A percentile compares a stretch with the other conserved stretches of the same genome.
phyloP scores from a whole-genome alignment of 2,888 invertebrate species.

The Cryptocephalus moraei region DNA sequence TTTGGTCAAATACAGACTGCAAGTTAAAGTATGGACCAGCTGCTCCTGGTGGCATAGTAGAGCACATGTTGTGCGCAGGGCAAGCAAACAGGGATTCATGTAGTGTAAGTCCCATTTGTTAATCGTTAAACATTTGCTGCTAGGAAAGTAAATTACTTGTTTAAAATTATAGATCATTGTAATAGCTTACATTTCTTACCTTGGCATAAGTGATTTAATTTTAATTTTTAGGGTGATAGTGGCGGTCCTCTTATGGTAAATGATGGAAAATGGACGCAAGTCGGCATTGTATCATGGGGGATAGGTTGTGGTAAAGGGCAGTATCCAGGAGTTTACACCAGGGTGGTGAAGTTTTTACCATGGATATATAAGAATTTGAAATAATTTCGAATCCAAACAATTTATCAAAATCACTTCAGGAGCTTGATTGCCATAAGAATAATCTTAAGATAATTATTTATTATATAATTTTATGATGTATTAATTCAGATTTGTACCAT shows the following conservation, averaged over 20 bases:
- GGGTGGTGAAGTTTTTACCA: constrained; percentile 70
- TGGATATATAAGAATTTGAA: constrained; percentile 82
- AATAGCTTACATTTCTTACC: not conserved
- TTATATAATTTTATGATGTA: constrained; percentile 9
- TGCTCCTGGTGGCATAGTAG: constrained; percentile 83
- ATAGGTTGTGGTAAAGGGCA: constrained; percentile 87
- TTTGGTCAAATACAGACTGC: constrained; percentile 74
- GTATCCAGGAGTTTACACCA: constrained; percentile 83
- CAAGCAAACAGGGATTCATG: constrained; percentile 78
- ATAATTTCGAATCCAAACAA: constrained; percentile 27
- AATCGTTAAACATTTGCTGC: no score
- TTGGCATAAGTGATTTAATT: constrained; percentile 19
- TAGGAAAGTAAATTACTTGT: no score
- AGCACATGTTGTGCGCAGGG: constrained; percentile 82
- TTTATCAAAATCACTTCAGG: not conserved
- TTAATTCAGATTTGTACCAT: constrained; percentile 1
- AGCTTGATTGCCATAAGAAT: constrained; percentile 11
- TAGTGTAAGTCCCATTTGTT: constrained; percentile 55
- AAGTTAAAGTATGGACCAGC: constrained; percentile 69
- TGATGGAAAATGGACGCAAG: constrained; percentile 68
- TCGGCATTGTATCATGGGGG: constrained; percentile 85
- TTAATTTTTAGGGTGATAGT: constrained; percentile 69
- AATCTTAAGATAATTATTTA: constrained; percentile 11
- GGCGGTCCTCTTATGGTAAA: constrained; percentile 81
- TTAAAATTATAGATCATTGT: not conserved